Evolutionary conservation across 2,113 vertebrate genomes (phyloP).

Genomic region (Nothobranchius furzeri): DNA sequence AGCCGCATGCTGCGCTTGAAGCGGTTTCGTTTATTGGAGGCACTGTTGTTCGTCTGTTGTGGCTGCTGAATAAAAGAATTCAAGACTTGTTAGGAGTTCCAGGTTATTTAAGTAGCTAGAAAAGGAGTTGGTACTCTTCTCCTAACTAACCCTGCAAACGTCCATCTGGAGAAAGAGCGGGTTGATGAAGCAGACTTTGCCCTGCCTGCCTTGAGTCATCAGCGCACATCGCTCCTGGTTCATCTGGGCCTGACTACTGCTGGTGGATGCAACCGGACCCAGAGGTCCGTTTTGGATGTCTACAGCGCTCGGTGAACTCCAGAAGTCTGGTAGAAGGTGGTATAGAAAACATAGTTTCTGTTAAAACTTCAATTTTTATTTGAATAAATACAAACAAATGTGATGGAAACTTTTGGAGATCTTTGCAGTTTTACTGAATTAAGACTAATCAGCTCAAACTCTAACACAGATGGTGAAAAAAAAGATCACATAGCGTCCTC

Average conservation of each 20-base stretch:
- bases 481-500: too few species aligned
- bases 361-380: too few species aligned
- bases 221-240: slow-evolving; percentile 40
- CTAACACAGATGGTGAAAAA: too few species aligned
- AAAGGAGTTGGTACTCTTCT: background rate
- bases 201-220: slow-evolving; percentile 53
- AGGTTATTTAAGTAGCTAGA: background rate
- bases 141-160: slow-evolving; percentile 51
- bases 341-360: background rate
- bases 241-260: slow-evolving; percentile 24
- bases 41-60: slow-evolving; percentile 78
- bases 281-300: slow-evolving; percentile 70
- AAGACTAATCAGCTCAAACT: too few species aligned
- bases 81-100: background rate
- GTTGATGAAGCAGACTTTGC: slow-evolving; percentile 86
- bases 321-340: slow-evolving; percentile 81
- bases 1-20: slow-evolving; percentile 89
- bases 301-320: slow-evolving; percentile 76
- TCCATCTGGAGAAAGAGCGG: slow-evolving; percentile 83
- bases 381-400: too few species aligned
- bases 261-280: slow-evolving; percentile 60
- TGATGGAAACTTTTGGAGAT: too few species aligned
- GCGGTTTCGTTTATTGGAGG: slow-evolving; percentile 83
- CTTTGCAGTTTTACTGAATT: too few species aligned
- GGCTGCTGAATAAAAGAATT: slow-evolving; percentile 37